A percentile compares a stretch with the other conserved stretches of the same genome.
Evolutionary conservation across 2,888 invertebrate genomes (phyloP).

Genomic region (Latrodectus elegans): DNA sequence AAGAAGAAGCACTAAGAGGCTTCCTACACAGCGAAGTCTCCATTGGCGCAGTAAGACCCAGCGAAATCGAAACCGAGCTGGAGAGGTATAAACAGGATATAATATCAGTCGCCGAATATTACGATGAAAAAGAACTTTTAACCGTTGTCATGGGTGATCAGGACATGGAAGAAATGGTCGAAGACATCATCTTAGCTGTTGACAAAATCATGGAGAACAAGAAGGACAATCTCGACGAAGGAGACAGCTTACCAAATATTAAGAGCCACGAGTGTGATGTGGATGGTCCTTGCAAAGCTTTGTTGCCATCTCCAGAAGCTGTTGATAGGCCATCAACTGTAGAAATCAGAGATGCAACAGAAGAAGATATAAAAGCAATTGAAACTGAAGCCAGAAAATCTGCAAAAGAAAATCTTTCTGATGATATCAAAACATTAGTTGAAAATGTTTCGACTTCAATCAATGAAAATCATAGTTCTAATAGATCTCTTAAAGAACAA

Average conservation of each 20-base stretch:
- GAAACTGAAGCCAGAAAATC: conserved; percentile 29
- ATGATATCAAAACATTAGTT: neutral
- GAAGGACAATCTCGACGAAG: conserved; percentile 21
- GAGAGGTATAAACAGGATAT: conserved; percentile 63
- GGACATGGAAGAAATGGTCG: conserved; percentile 56
- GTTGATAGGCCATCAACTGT: conserved; percentile 39
- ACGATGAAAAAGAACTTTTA: conserved; percentile 60
- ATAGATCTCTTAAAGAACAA: neutral
- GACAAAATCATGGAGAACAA: conserved; percentile 58
- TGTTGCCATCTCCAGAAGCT: conserved; percentile 25
- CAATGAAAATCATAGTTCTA: neutral
- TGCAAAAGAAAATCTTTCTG: neutral
- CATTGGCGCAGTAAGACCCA: conserved; percentile 16
- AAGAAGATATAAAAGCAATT: conserved; percentile 51
- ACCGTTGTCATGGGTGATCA: conserved; percentile 67
- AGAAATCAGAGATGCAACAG: conserved; percentile 57
- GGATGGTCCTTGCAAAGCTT: conserved; percentile 27
- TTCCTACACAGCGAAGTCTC: conserved; percentile 51
- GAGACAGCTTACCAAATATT: neutral
- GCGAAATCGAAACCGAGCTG: conserved; percentile 50
- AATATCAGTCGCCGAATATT: conserved; percentile 63
- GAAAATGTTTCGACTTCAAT: neutral
- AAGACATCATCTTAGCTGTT: conserved; percentile 56
- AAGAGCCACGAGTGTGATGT: conserved; percentile 5
- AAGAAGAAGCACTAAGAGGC: conserved; percentile 55